Conservation (phyloP, 1,140 invertebrate genomes). For the Thaumetopoea pityocampa region DNA sequence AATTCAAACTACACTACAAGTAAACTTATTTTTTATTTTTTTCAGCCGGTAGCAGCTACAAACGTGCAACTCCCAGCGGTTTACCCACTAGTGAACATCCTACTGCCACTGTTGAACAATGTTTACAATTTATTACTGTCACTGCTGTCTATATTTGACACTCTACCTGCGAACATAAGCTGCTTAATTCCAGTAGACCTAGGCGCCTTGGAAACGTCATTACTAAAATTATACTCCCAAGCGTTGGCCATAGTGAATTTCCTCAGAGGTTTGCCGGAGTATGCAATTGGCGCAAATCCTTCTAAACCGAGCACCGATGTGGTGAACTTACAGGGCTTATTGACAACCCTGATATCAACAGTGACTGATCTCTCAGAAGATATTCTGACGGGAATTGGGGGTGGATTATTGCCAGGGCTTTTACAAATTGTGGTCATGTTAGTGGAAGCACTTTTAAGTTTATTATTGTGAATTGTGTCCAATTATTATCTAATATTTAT, state of each 20-base stretch:
- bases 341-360: conserved; percentile 38
- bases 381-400: conserved; percentile 48
- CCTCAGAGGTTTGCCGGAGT: conserved; percentile 54
- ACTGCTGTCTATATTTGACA: conserved; percentile 62
- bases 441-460: conserved; percentile 41
- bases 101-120: conserved; percentile 61
- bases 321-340: conserved; percentile 43
- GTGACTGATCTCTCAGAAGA: conserved; percentile 57
- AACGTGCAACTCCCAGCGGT: conserved; percentile 58
- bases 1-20: background rate
- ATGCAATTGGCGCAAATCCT: conserved; percentile 54
- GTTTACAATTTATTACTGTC: conserved; percentile 63
- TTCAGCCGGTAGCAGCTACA: conserved; percentile 44
- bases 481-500: too few relatives aligned
- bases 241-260: conserved; percentile 67
- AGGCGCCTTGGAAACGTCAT: conserved; percentile 55
- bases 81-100: conserved; percentile 62
- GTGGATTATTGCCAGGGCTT: conserved; percentile 51
- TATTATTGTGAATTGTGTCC: conserved; percentile 38
- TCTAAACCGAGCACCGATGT: conserved; percentile 37
- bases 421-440: conserved; percentile 51
- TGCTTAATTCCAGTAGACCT: conserved; percentile 58
- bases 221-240: conserved; percentile 62
- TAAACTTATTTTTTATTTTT: conserved; percentile 7
- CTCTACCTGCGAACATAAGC: conserved; percentile 48